A percentile compares a stretch with the other conserved stretches of the same genome.
These are phyloP conservation scores for Aurelia sp. DNA, from an alignment of 30 jellyfish, hydroid and myxozoan species.

Conservation along the genomic window DNA sequence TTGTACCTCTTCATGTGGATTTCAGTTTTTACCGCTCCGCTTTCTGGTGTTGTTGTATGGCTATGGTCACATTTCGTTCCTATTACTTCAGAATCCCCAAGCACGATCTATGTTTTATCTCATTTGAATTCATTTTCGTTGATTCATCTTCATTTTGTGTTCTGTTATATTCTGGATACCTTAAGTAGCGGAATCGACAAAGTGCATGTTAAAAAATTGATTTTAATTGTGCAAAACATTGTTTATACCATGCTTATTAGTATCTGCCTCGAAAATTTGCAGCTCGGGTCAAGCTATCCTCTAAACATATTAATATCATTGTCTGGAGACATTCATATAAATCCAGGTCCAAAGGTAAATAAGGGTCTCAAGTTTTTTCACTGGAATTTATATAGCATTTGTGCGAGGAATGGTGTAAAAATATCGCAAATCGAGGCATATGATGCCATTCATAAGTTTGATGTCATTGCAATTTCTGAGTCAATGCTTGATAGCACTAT, in stretches of 20 bases:
- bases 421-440: slow-evolving; percentile 25
- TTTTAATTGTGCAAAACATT: neutral
- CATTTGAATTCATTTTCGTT: neutral
- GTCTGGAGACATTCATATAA: slow-evolving; percentile 13
- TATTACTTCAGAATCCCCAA: neutral
- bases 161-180: neutral
- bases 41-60: no score
- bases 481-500: slow-evolving; percentile 31
- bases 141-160: neutral
- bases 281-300: slow-evolving; percentile 19
- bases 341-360: slow-evolving; percentile 17
- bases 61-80: no score
- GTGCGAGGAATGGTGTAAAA: slow-evolving; percentile 9
- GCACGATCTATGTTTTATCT: neutral
- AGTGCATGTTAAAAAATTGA: neutral
- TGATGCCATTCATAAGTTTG: slow-evolving; percentile 37
- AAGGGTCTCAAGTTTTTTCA: neutral
- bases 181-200: neutral
- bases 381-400: neutral
- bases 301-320: slow-evolving; percentile 11
- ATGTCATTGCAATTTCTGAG: slow-evolving; percentile 10
- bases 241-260: slow-evolving; percentile 13
- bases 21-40: neutral
- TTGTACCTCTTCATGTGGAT: no score
- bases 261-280: neutral